Base-by-base conservation (phyloP, 1,140 invertebrate species). In the Drosophila teissieri region DNA sequence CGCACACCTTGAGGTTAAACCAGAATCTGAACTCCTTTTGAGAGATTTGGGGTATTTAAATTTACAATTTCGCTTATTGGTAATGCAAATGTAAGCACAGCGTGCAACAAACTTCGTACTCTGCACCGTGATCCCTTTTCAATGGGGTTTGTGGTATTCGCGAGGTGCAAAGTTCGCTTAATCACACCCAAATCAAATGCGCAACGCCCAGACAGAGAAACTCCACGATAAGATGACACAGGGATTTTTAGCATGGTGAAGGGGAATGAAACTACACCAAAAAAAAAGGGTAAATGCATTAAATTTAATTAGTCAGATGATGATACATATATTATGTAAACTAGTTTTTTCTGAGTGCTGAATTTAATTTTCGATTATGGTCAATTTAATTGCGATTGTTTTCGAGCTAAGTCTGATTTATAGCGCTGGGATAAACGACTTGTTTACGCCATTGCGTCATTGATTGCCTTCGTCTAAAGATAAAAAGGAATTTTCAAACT, bases 181-280 rank as follows among this genome's bases (percentile, higher is more conserved):
- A 82, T 82, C 74, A 72, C 52, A 85, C 80, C 68, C 81, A 84
- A 84, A 84, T 77, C 74, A 85, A 80, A 80, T 73, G 49, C 49
- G 51, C 42, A 63, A 54, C 19, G 22, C 15, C 36, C 72, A 74
- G 49, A 73, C 48, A 55, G 55, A 34, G 31, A 37, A 51, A 70
- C 63, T 46, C 27, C 34, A 17, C 42, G 34, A 55, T 49, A 10
- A 36, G 46, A 52, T 64, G 64, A n/a, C 27, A 36, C 17, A 10
- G 36, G 24, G 19, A 1, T 17, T 7, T 37, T 5, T 53, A 11
- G 7, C 17, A 14, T n/a, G 22, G 5, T 12, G 10, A 4, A 24
- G 15, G 5, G 8, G 5, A 31, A 34, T 24, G 4, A 19, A 31
- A 54, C 36, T 45, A 17, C 12, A 61, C 22, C 4, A 10, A 17